Evolutionary conservation across 2,888 invertebrate species (phyloP).

Genomic region (Odontocolon sp.): DNA sequence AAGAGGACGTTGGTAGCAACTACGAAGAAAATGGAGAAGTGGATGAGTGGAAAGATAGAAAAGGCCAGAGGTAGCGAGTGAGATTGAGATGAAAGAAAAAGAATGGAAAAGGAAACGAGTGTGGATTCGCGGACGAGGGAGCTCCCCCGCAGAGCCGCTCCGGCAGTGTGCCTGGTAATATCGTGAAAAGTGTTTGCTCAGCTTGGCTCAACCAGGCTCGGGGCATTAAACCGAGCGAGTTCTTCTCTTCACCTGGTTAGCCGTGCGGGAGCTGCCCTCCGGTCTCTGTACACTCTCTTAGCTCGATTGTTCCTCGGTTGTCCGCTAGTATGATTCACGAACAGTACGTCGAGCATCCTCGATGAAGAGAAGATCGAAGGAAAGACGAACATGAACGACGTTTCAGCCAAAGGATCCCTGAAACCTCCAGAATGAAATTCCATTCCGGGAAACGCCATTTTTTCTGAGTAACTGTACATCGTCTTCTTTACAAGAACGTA

Average conservation of each 20-base stretch:
- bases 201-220: slow-evolving; percentile 76
- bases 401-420: not conserved
- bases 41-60: slow-evolving; percentile 1
- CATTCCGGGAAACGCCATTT: too few species aligned
- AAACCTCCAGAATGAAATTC: too few species aligned
- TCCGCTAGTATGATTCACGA: slow-evolving; percentile 45
- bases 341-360: slow-evolving; percentile 41
- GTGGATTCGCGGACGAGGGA: slow-evolving; percentile 28
- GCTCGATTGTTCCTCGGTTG: slow-evolving; percentile 58
- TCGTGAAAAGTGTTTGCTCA: slow-evolving; percentile 80
- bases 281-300: slow-evolving; percentile 47
- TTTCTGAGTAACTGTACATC: too few species aligned
- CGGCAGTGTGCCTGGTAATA: slow-evolving; percentile 74
- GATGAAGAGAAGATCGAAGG: not conserved
- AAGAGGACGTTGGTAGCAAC: not conserved
- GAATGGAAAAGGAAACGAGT: slow-evolving; percentile 41
- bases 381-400: not conserved
- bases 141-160: slow-evolving; percentile 60
- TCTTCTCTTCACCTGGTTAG: slow-evolving; percentile 62
- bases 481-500: too few species aligned
- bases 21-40: slow-evolving; percentile 29
- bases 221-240: slow-evolving; percentile 74
- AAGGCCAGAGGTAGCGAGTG: not conserved
- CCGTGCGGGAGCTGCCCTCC: slow-evolving; percentile 58
- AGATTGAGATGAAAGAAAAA: slow-evolving; percentile 28